Conservation (phyloP, 1,140 invertebrate species). For the Hydropsyche tenuis region DNA sequence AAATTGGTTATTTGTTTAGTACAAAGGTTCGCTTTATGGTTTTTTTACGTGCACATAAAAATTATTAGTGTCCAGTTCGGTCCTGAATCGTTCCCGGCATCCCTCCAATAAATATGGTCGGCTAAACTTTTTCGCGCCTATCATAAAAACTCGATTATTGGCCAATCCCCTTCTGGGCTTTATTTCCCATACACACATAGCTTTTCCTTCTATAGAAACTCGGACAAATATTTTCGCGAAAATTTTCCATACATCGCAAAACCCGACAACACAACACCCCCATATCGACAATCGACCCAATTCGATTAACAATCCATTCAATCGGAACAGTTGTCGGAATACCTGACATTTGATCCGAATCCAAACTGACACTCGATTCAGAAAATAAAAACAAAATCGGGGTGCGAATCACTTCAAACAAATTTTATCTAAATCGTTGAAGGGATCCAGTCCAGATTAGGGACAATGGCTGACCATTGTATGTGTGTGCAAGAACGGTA, state of each 20-base stretch:
- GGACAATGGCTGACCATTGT: conserved; percentile 33
- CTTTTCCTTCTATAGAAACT: no score
- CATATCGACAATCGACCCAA: no score
- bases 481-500: conserved; percentile 12
- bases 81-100: conserved; percentile 29
- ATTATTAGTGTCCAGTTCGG: conserved; percentile 2
- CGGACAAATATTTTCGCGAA: no score
- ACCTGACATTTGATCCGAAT: conserved; percentile 5
- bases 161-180: conserved; percentile 34
- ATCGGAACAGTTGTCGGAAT: background rate
- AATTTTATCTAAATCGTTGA: conserved; percentile 41
- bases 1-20: no score
- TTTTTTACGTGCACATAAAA: no score
- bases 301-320: no score
- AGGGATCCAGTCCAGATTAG: background rate
- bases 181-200: conserved; percentile 9
- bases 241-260: no score
- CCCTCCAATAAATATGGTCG: conserved; percentile 47
- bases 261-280: no score
- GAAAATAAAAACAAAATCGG: background rate
- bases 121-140: conserved; percentile 47
- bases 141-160: conserved; percentile 50
- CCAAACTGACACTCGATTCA: background rate
- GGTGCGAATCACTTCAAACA: conserved; percentile 36
- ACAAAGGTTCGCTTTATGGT: no score